These are phyloP conservation scores for Drosophila incognita DNA, from an alignment of 2,888 invertebrate genomes.

Conservation along the genomic window DNA sequence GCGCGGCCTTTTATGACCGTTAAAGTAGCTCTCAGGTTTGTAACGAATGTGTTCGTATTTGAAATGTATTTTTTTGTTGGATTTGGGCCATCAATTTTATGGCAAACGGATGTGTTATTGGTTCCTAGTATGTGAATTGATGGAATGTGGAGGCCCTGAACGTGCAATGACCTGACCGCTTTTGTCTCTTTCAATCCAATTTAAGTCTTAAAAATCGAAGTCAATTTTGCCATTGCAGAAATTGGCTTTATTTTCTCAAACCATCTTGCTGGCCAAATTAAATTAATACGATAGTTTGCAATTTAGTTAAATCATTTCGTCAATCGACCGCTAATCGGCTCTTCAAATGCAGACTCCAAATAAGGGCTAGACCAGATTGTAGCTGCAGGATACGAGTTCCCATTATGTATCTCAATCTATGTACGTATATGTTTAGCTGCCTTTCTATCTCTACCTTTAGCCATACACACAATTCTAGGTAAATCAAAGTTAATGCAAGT, in stretches of 20 bases:
- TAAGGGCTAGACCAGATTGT: slow-evolving; percentile 39
- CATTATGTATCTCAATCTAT: slow-evolving; percentile 31
- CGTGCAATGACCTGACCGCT: slow-evolving; percentile 16
- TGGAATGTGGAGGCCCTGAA: slow-evolving; percentile 5
- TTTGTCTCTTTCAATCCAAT: not conserved
- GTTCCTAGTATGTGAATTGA: slow-evolving; percentile 45
- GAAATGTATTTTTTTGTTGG: slow-evolving; percentile 55
- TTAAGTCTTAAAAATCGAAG: not conserved
- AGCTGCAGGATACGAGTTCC: slow-evolving; percentile 59
- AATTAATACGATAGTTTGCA: slow-evolving; percentile 38
- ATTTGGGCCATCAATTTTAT: slow-evolving; percentile 77
- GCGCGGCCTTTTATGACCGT: slow-evolving; percentile 44
- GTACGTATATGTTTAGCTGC: not conserved
- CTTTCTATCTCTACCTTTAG: slow-evolving; percentile 3
- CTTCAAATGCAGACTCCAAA: slow-evolving; percentile 15
- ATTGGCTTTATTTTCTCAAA: slow-evolving; percentile 33
- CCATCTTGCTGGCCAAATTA: slow-evolving; percentile 31
- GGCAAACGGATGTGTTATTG: slow-evolving; percentile 75
- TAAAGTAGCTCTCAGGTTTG: slow-evolving; percentile 42
- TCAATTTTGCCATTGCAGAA: not conserved
- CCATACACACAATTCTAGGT: slow-evolving; percentile 44
- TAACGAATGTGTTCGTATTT: slow-evolving; percentile 43
- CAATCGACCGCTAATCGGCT: slow-evolving; percentile 67
- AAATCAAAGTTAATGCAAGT: slow-evolving; percentile 77
- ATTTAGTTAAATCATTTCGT: slow-evolving; percentile 57